Evolutionary conservation across 2,113 vertebrate species (phyloP).

Genomic region (Marcusenius ussheri): DNA sequence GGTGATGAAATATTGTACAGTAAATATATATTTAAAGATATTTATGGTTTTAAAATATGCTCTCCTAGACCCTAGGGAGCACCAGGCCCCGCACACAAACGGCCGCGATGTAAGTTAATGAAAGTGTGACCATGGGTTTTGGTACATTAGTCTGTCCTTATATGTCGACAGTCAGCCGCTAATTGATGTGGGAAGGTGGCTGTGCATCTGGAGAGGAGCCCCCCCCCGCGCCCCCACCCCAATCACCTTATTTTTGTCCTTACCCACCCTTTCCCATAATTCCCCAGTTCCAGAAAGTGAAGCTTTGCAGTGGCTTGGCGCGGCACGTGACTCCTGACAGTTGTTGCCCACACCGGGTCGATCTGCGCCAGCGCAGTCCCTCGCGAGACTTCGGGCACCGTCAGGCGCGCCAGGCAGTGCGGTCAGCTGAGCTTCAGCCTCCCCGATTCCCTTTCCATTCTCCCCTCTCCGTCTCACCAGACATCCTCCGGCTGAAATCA

Average conservation of each 20-base stretch:
- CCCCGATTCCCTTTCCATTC: neutral
- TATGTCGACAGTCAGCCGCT: neutral
- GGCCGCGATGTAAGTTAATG: neutral
- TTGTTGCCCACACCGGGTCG: neutral
- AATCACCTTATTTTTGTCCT: neutral
- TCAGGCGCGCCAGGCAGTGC: neutral
- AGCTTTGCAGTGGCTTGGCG: neutral
- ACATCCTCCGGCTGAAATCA: neutral
- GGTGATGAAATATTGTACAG: neutral
- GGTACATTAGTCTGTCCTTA: neutral
- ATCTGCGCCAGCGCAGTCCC: neutral
- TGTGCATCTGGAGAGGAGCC: neutral
- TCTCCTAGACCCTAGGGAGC: neutral
- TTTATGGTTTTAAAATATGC: constrained; percentile 16
- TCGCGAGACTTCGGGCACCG: neutral
- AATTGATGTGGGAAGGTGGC: neutral
- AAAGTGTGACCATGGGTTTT: neutral
- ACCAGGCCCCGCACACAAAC: neutral
- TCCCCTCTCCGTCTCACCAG: neutral
- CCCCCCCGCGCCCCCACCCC: neutral
- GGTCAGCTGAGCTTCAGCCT: neutral
- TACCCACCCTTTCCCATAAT: neutral
- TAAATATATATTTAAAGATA: neutral
- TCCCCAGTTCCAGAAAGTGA: neutral
- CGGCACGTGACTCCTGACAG: neutral